Evolutionary conservation across 35 echinoderm and acorn worm genomes (phyloP).

Genomic region (Apostichopus parvimensis): DNA sequence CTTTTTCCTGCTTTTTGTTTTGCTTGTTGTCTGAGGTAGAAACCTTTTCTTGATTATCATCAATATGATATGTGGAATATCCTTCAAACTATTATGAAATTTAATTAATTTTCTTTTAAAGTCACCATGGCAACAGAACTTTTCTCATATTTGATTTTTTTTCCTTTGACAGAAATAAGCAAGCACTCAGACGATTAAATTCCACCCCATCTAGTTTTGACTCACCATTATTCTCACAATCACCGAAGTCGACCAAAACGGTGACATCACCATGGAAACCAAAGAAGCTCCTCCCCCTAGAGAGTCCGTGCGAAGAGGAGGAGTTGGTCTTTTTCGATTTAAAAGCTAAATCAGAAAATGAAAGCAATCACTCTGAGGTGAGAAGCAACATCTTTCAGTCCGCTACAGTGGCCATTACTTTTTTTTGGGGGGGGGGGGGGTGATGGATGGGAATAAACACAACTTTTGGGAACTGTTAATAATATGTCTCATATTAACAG

Average conservation of each 20-base stretch:
- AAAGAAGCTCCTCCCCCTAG: not conserved
- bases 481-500: too few relatives aligned
- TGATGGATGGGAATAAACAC: too few relatives aligned
- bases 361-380: not conserved
- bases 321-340: not conserved
- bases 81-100: too few relatives aligned
- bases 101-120: too few relatives aligned
- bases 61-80: too few relatives aligned
- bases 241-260: not conserved
- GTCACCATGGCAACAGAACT: not conserved
- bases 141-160: not conserved
- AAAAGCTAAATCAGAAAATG: not conserved
- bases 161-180: not conserved
- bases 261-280: not conserved
- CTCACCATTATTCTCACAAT: not conserved
- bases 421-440: too few relatives aligned
- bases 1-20: too few relatives aligned
- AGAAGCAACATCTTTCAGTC: not conserved
- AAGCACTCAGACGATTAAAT: not conserved
- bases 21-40: too few relatives aligned
- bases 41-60: too few relatives aligned
- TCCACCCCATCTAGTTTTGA: slow-evolving; percentile 6
- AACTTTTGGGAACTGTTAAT: too few relatives aligned
- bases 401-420: too few relatives aligned
- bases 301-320: slow-evolving; percentile 5